Base-by-base conservation (phyloP, 2,797 vertebrate genomes). In the Carapus acus region DNA sequence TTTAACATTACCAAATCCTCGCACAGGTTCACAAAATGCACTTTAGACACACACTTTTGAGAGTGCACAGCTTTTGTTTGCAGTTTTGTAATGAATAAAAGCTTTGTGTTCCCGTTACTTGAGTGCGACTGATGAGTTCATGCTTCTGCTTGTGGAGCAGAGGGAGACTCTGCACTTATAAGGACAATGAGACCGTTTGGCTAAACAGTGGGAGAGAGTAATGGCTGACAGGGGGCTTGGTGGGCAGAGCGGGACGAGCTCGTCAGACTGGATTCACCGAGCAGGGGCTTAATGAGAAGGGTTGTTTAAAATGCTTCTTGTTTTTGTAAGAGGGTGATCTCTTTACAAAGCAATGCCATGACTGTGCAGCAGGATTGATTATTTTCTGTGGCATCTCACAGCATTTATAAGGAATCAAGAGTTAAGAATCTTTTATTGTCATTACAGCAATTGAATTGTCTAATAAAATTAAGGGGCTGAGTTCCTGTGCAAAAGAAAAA, bases 121-220 rank as follows among this genome's bases (percentile, higher is more conserved):
- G 16, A 75, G 60, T 70, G 71, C 7, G 33, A 55, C 38, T 66
- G 66, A 73, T 41, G 45, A 73, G 43, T 73, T 69, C 36, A 50
- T 41, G 51, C 39, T n/a, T 24, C 49, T 7, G 49, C 71, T 40
- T 45, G 17, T 45, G 47, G 53, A 49, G 20, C 21, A 39, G 55
- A 62, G 67, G 58, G 16, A 18, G 22, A 63, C 69, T 21, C 22
- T 79, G 72, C 29, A 74, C 86, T 82, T 87, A 83, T 85, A 86
- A 62, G 85, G 86, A 54, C 73, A 85, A 54, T n/a, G 3, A 5
- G 54, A 47, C 50, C 54, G 55, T 47, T 45, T 49, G 52, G 46
- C n/a, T 57, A 66, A 84, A 80, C 69, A 74, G 22, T 52, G 49
- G 20, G 36, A 57, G 37, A 43, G 48, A 58, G 27, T 55, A 76